These are phyloP conservation scores for Sympetrum striolatum DNA, from an alignment of 2,888 invertebrate genomes.

Conservation along the genomic window DNA sequence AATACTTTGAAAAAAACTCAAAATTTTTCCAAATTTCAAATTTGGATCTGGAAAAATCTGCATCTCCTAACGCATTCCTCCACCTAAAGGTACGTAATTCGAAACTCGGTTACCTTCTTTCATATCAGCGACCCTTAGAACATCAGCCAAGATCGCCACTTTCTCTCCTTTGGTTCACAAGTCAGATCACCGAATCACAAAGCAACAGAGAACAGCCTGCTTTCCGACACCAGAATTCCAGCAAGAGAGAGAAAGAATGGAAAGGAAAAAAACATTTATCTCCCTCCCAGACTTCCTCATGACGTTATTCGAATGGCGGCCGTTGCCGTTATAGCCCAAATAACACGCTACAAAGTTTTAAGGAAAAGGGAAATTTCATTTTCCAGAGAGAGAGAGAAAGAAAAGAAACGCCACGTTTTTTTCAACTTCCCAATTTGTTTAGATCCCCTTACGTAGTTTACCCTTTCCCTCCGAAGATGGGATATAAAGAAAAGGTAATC, in stretches of 20 bases:
- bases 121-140: no score
- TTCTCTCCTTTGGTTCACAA: not conserved
- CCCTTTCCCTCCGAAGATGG: constrained; percentile 8
- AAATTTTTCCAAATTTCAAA: no score
- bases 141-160: no score
- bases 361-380: constrained; percentile 9
- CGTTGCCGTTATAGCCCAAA: constrained; percentile 21
- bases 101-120: no score
- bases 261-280: not conserved
- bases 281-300: constrained; percentile 5
- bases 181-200: not conserved
- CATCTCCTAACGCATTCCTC: no score
- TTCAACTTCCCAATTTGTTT: constrained; percentile 39
- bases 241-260: not conserved
- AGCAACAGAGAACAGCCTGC: not conserved
- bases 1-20: no score
- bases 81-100: no score
- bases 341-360: constrained; percentile 38
- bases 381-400: not conserved
- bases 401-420: not conserved
- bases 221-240: not conserved
- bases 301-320: constrained; percentile 36
- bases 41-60: no score
- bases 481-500: constrained; percentile 39
- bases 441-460: constrained; percentile 18